Base-by-base conservation (phyloP, 2,113 vertebrate species). In the Brachypteracias leptosomus region DNA sequence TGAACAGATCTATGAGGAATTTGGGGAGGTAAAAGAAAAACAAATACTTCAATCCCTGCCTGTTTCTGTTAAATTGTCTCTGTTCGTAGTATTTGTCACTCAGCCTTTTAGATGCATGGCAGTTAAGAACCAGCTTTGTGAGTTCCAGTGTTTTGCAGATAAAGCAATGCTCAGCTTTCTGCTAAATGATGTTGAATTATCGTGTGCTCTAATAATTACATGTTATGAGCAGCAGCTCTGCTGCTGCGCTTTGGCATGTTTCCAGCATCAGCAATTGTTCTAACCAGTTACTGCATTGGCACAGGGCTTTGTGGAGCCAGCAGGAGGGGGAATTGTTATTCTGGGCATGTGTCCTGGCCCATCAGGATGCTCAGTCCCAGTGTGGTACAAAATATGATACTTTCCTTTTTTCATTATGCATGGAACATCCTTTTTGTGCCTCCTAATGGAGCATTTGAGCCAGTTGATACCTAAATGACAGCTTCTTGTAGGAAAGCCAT, bases 1-100 rank as follows among this genome's bases (percentile, higher is more conserved):
- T 57, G 98, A 99, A 91, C 99, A 99, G 97, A 96, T 94, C 74
- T 98, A 97, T 78, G 99, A 99, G 95, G 99, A 99, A 78, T 99
- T 99, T 91, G 99, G 98, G 47, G 99, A 99, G 99, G 99, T 99
- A 96, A 98, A 95, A 25, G 57, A 29, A 67, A 67, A 42, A 47
- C 62, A 28, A 9, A 1, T 4, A 4, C 28, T 74, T 71, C 71
- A 36, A 58, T 54, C 26, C 6, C n/a, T 68, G 4, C 15, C 47
- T 71, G 22, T 72, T 84, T 35, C 82, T 89, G 20, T 61, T 90
- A 40, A 65, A 89, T 67, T 51, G 12, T 93, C 14, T 68, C 51
- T 71, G 55, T 59, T 84, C 16, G 7, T 25, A 47, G 33, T 74
- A 40, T 66, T 65, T 92, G 42, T 57, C n/a, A 12, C 59, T 65